Conservation (phyloP, 1,140 invertebrate genomes). For the Drosophila nebulosa region DNA sequence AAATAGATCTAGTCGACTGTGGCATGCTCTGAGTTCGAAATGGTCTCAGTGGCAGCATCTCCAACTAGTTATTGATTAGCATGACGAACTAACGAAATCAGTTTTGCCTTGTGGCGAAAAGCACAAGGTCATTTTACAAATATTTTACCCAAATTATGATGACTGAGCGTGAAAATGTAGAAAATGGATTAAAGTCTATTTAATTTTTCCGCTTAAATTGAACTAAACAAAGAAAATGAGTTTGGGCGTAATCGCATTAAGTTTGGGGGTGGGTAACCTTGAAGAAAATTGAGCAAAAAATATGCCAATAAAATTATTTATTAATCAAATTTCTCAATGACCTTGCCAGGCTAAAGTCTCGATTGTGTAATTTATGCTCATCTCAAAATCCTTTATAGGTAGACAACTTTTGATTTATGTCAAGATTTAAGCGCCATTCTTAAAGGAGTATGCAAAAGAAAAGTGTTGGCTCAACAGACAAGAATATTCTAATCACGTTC, state of each 20-base stretch:
- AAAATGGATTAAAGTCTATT: not conserved
- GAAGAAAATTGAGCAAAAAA: too few relatives aligned
- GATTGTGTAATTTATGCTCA: not conserved
- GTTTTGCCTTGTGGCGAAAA: not conserved
- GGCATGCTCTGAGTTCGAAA: slow-evolving; percentile 14
- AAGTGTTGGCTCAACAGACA: not conserved
- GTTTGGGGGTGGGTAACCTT: too few relatives aligned
- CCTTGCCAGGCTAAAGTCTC: not conserved
- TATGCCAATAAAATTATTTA: too few relatives aligned
- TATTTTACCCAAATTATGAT: not conserved
- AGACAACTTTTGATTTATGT: not conserved
- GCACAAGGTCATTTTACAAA: not conserved
- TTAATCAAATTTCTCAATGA: not conserved
- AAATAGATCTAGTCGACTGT: not conserved
- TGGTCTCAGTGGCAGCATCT: too few relatives aligned
- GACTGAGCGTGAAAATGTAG: not conserved
- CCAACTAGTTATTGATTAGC: not conserved
- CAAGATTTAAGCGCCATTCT: not conserved
- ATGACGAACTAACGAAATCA: not conserved
- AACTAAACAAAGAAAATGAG: not conserved
- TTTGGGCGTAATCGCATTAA: too few relatives aligned
- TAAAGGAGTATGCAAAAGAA: not conserved
- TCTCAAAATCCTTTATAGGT: not conserved
- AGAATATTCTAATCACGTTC: slow-evolving; percentile 65
- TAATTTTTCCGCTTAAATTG: not conserved